Evolutionary conservation across 2,797 vertebrate genomes (phyloP).

Genomic region (Vultur gryphus): DNA sequence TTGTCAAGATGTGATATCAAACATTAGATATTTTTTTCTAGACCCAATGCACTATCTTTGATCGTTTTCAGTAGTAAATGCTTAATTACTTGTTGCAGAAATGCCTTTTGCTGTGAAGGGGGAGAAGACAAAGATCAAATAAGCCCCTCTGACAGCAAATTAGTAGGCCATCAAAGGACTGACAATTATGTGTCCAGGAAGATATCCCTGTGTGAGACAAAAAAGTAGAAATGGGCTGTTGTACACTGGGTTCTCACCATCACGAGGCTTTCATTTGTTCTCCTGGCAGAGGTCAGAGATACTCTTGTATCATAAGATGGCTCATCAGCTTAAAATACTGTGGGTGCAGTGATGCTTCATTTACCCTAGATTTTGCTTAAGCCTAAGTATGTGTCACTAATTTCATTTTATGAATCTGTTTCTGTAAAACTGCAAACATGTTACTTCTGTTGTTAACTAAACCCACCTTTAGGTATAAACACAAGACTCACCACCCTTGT

Average conservation of each 20-base stretch:
- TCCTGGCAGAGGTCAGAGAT: background rate
- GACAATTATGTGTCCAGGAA: background rate
- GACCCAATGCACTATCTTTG: background rate
- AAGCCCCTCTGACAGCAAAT: background rate
- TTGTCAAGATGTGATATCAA: background rate
- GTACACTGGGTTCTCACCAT: background rate
- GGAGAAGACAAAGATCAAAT: background rate
- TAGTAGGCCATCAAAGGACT: background rate
- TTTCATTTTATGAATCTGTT: background rate
- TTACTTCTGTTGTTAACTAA: background rate
- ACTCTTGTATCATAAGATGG: background rate
- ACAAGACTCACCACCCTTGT: rapidly evolving
- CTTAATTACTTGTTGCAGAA: background rate
- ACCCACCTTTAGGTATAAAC: background rate
- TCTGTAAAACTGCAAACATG: background rate
- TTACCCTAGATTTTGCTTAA: background rate
- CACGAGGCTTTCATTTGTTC: background rate
- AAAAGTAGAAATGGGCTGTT: background rate
- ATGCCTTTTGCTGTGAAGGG: background rate
- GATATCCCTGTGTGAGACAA: background rate
- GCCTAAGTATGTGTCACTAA: background rate
- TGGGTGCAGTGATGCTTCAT: background rate
- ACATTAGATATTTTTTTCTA: background rate
- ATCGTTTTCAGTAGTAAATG: background rate
- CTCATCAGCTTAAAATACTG: background rate